phyloP scores from a whole-genome alignment of 1,140 invertebrate species.

The Eriocheir sinensis region DNA sequence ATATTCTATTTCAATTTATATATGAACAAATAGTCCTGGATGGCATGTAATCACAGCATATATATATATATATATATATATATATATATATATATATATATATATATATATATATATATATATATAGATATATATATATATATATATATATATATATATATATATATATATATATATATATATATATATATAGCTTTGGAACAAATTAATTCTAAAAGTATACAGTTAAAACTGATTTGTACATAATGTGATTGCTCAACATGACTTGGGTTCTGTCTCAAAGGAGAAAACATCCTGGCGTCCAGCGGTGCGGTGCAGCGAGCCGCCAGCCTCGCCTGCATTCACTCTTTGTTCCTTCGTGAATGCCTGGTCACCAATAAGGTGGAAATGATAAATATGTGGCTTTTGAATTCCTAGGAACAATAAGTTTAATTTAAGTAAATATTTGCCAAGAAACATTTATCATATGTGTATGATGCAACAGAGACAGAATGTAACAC shows the following conservation, averaged over 20 bases:
- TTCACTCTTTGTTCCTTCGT: not conserved
- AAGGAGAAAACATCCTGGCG: not conserved
- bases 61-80: not conserved
- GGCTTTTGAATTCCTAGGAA: too few species aligned
- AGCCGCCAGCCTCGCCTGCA: not conserved
- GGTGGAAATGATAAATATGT: not conserved
- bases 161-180: slow-evolving; percentile 66
- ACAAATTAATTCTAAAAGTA: not conserved
- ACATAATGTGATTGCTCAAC: not conserved
- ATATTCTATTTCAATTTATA: not conserved
- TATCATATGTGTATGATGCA: not conserved
- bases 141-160: slow-evolving; percentile 66
- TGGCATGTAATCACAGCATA: not conserved
- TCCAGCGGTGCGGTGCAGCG: not conserved
- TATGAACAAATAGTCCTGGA: not conserved
- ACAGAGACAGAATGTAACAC: not conserved
- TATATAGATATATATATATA: slow-evolving; percentile 51
- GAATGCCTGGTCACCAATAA: not conserved
- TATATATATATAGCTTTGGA: slow-evolving; percentile 53
- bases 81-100: not conserved
- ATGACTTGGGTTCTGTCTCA: not conserved
- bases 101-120: not conserved
- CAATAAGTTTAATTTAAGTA: not conserved
- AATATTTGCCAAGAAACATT: not conserved
- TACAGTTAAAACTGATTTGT: not conserved